phyloP scores from a whole-genome alignment of 2,113 vertebrate species.

The Puffinus mauretanicus region DNA sequence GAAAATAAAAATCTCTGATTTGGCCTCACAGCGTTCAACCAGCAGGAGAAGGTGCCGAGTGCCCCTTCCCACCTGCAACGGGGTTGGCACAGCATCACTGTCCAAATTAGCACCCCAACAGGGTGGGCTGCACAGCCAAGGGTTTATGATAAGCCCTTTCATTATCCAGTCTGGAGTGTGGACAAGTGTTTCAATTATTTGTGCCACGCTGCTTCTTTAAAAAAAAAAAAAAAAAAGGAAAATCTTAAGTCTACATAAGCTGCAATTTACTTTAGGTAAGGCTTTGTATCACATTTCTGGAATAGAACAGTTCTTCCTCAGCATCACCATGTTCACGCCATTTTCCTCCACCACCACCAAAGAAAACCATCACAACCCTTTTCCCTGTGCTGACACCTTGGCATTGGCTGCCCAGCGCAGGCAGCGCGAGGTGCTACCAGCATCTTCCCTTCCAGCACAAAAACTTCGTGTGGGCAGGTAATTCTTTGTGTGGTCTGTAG shows the following conservation, averaged over 20 bases:
- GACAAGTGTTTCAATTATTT: not conserved
- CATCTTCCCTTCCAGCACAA: not conserved
- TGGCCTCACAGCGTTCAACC: not conserved
- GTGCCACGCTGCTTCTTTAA: not conserved
- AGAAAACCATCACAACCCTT: not conserved
- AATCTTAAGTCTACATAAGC: not conserved
- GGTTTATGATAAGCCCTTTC: not conserved
- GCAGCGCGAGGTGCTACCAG: not conserved
- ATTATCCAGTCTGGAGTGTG: not conserved
- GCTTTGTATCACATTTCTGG: not conserved
- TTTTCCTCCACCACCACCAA: not conserved
- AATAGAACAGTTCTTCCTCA: not conserved
- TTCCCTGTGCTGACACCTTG: not conserved
- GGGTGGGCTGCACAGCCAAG: not conserved
- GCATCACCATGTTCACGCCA: accelerated
- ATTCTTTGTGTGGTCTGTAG: not conserved
- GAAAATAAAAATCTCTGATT: not conserved
- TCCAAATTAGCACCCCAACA: not conserved
- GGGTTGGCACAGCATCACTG: not conserved
- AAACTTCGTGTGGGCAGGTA: not conserved
- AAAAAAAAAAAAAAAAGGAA: not conserved
- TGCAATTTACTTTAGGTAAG: not conserved
- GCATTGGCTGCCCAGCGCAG: accelerated
- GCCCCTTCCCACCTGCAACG: not conserved
- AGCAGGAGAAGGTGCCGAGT: not conserved